phyloP scores from a whole-genome alignment of 1,140 invertebrate species.

The Drosophila sulfurigaster region DNA sequence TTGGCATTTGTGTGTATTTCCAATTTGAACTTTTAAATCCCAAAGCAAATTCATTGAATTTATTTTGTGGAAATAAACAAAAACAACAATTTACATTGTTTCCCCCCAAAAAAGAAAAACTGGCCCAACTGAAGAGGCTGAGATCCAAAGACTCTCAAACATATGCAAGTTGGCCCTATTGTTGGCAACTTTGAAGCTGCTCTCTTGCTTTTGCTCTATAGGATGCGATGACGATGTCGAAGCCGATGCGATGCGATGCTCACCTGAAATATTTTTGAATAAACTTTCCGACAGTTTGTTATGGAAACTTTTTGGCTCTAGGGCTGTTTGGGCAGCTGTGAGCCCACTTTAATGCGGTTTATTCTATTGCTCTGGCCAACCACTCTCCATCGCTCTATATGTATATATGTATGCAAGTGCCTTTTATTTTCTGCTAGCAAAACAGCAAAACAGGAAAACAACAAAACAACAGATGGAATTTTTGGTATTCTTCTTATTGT shows the following conservation, averaged over 20 bases:
- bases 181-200: constrained; percentile 65
- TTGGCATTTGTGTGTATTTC: constrained; percentile 34
- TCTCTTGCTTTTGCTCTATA: constrained; percentile 34
- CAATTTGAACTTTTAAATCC: constrained; percentile 74
- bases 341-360: constrained; percentile 38
- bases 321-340: constrained; percentile 26
- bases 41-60: constrained; percentile 63
- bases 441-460: neutral
- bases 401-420: neutral
- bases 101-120: constrained; percentile 5
- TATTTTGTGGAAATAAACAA: constrained; percentile 49
- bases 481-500: constrained; percentile 35
- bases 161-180: constrained; percentile 62
- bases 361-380: constrained; percentile 15
- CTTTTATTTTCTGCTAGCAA: constrained; percentile 15
- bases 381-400: neutral
- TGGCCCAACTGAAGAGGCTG: neutral
- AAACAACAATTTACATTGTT: constrained; percentile 29
- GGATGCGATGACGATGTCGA: neutral
- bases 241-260: constrained; percentile 32
- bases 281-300: constrained; percentile 74
- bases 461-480: constrained; percentile 33
- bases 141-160: neutral
- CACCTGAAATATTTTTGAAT: constrained; percentile 68
- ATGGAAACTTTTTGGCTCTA: constrained; percentile 55